Percentiles rank a stretch among this genome's conserved stretches.
Conservation (phyloP, 2,888 invertebrate species). For the Invenusta paracnida region DNA sequence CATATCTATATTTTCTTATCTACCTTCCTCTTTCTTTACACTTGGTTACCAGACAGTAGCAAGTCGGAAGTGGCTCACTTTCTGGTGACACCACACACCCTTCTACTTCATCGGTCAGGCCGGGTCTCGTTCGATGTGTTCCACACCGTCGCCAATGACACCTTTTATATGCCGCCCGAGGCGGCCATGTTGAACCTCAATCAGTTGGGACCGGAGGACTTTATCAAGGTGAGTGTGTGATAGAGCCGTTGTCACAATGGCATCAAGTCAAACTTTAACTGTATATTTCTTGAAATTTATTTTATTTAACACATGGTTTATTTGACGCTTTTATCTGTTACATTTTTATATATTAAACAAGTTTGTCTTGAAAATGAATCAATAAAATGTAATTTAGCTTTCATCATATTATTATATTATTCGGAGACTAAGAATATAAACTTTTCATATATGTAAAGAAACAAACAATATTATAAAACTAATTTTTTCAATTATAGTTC, state of each 20-base stretch:
- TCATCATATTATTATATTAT: background rate
- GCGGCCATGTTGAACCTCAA: background rate
- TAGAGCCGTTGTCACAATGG: too few species aligned
- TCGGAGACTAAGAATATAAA: too few species aligned
- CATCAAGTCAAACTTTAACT: too few species aligned
- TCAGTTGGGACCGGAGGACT: background rate
- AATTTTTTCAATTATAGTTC: too few species aligned
- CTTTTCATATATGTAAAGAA: too few species aligned
- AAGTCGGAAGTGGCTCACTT: conserved; percentile 4
- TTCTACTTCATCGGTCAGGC: background rate
- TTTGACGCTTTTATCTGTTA: too few species aligned
- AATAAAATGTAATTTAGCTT: background rate
- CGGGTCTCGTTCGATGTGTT: background rate
- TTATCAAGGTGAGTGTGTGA: background rate
- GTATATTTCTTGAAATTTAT: too few species aligned
- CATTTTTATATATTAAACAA: too few species aligned
- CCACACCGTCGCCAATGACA: background rate
- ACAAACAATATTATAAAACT: too few species aligned
- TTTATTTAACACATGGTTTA: too few species aligned
- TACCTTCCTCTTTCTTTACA: too few species aligned
- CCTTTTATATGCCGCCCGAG: background rate
- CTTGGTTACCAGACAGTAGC: conserved; percentile 10
- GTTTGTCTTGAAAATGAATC: background rate
- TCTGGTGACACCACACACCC: conserved; percentile 1
- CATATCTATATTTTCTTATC: too few species aligned